A percentile compares a stretch with the other conserved stretches of the same genome.
These are phyloP conservation scores for Biston stratarius DNA, from an alignment of 2,888 invertebrate genomes.

Conservation along the genomic window DNA sequence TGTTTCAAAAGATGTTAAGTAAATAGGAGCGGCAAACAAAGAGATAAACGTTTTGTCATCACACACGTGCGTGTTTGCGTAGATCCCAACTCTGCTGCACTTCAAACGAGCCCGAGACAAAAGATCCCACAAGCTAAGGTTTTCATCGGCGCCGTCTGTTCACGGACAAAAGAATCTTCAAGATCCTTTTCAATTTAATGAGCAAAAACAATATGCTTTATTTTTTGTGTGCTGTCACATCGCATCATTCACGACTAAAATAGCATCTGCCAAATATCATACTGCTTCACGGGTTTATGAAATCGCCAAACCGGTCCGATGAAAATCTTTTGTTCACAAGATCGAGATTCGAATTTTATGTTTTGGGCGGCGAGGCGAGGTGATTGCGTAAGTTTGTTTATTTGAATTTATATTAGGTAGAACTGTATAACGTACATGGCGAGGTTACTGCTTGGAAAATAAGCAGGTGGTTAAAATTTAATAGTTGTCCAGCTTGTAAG, in stretches of 20 bases:
- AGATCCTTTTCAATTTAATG: conserved; percentile 45
- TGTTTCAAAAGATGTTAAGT: conserved; percentile 59
- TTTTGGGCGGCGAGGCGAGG: conserved; percentile 41
- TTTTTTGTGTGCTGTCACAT: conserved; percentile 48
- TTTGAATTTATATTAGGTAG: conserved; percentile 48
- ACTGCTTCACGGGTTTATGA: conserved; percentile 49
- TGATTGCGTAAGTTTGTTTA: conserved; percentile 54
- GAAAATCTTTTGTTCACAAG: conserved; percentile 57
- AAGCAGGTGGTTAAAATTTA: conserved; percentile 29
- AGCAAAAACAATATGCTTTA: conserved; percentile 53
- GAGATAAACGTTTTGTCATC: conserved; percentile 66
- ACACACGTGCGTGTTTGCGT: conserved; percentile 73
- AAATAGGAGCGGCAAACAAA: conserved; percentile 65
- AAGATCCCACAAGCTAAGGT: conserved; percentile 23
- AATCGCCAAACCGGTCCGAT: conserved; percentile 61
- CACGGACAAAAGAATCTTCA: conserved; percentile 50
- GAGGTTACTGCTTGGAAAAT: conserved; percentile 29
- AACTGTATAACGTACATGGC: conserved; percentile 8
- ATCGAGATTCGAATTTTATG: conserved; percentile 47
- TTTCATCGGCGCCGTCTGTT: conserved; percentile 38
- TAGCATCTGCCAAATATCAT: conserved; percentile 58
- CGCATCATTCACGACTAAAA: conserved; percentile 53
- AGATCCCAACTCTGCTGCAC: conserved; percentile 53
- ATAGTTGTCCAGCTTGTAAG: neutral
- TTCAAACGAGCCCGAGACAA: conserved; percentile 46